phyloP scores from a whole-genome alignment of 2,888 invertebrate genomes.

The Tromatobia lineatoria region DNA sequence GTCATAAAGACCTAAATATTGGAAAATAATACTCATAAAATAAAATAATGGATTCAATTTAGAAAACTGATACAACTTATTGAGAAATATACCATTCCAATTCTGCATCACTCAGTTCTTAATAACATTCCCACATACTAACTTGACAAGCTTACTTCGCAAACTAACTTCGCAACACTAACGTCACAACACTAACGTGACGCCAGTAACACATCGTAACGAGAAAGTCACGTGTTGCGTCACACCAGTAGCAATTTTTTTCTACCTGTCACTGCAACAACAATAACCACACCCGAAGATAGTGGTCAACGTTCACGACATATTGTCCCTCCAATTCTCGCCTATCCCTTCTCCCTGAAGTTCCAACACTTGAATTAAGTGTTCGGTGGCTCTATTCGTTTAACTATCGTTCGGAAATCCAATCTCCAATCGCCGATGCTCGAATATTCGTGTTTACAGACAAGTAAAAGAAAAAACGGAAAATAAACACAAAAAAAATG shows the following conservation, averaged over 20 bases:
- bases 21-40: too few species aligned
- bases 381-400: constrained; percentile 75
- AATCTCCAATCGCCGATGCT: constrained; percentile 69
- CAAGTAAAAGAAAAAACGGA: constrained; percentile 27
- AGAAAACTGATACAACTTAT: too few species aligned
- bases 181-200: too few species aligned
- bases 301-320: constrained; percentile 81
- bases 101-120: too few species aligned
- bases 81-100: too few species aligned
- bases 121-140: too few species aligned
- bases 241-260: constrained; percentile 80
- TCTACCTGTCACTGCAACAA: constrained; percentile 82
- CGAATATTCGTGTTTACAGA: constrained; percentile 63
- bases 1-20: too few species aligned
- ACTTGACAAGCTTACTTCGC: too few species aligned
- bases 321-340: constrained; percentile 73
- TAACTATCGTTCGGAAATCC: constrained; percentile 77
- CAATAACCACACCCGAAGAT: constrained; percentile 80
- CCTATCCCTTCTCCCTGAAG: constrained; percentile 59
- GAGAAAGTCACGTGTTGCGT: too few species aligned
- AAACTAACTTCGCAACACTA: too few species aligned
- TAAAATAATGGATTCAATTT: too few species aligned
- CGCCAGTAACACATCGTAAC: too few species aligned
- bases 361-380: constrained; percentile 79
- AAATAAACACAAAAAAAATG: constrained; percentile 43